phyloP scores from a whole-genome alignment of 2,888 invertebrate species.

The Drosophila atroscutellata region DNA sequence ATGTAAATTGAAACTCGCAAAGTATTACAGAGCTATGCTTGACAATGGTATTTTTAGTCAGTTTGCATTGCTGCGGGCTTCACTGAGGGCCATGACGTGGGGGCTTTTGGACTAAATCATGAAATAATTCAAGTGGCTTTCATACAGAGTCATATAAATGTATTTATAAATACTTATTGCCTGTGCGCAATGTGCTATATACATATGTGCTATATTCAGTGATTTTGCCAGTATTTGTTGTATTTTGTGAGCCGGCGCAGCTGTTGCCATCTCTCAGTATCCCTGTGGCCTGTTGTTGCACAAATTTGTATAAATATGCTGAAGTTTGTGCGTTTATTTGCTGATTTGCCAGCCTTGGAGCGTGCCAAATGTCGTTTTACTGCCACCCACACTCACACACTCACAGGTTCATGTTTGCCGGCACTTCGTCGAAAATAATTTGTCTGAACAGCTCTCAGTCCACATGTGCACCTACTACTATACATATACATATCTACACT shows the following conservation, averaged over 20 bases:
- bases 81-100: neutral
- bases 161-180: constrained; percentile 38
- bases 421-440: constrained; percentile 74
- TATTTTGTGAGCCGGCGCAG: constrained; percentile 54
- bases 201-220: constrained; percentile 21
- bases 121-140: constrained; percentile 44
- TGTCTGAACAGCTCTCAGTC: constrained; percentile 58
- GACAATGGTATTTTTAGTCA: constrained; percentile 7
- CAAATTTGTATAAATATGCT: constrained; percentile 68
- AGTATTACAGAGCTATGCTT: neutral
- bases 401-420: constrained; percentile 17
- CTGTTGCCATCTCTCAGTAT: constrained; percentile 44
- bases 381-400: constrained; percentile 24
- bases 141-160: constrained; percentile 19
- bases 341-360: constrained; percentile 71
- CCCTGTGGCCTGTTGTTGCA: constrained; percentile 50
- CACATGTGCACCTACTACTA: constrained; percentile 15
- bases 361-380: constrained; percentile 73
- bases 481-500: neutral
- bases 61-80: constrained; percentile 15
- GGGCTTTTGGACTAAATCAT: constrained; percentile 26
- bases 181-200: constrained; percentile 23
- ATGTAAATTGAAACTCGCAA: neutral
- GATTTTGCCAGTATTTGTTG: constrained; percentile 37
- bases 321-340: constrained; percentile 63